phyloP scores from a whole-genome alignment of 2,113 vertebrate species.

The Piaya cayana region DNA sequence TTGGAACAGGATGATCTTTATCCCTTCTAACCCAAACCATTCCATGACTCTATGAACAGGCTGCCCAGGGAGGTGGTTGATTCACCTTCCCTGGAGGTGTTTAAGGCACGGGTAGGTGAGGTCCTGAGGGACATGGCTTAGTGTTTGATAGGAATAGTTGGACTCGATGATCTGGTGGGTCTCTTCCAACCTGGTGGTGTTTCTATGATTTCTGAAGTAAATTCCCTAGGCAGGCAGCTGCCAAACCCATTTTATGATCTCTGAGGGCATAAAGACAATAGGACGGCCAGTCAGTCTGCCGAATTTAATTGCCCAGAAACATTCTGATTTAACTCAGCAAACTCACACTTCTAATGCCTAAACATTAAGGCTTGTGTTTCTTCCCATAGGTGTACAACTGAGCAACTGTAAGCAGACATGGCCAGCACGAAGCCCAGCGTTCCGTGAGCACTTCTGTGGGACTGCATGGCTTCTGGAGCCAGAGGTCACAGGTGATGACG shows the following conservation, averaged over 20 bases:
- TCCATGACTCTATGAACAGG: no score
- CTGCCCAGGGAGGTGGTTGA: no score
- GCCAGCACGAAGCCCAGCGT: fast-evolving
- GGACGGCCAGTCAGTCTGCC: fast-evolving
- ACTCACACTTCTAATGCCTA: not conserved
- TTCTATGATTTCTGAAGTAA: not conserved
- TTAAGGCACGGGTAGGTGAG: no score
- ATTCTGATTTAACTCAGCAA: fast-evolving
- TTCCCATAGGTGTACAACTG: not conserved
- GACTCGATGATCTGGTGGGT: no score
- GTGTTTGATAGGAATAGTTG: no score
- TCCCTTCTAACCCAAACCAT: no score
- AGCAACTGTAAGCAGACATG: not conserved
- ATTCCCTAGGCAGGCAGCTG: not conserved
- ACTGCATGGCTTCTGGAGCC: fast-evolving
- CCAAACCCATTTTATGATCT: fast-evolving
- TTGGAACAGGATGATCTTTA: no score
- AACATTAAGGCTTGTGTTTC: not conserved
- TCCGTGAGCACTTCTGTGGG: fast-evolving
- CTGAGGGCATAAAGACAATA: not conserved
- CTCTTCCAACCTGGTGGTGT: no score
- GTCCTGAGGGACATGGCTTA: no score
- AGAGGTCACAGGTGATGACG: fast-evolving
- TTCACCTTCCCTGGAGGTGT: no score
- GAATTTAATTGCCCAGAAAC: not conserved